Evolutionary conservation across 2,888 invertebrate species (phyloP).

Genomic region (Platerodrilus igneus): DNA sequence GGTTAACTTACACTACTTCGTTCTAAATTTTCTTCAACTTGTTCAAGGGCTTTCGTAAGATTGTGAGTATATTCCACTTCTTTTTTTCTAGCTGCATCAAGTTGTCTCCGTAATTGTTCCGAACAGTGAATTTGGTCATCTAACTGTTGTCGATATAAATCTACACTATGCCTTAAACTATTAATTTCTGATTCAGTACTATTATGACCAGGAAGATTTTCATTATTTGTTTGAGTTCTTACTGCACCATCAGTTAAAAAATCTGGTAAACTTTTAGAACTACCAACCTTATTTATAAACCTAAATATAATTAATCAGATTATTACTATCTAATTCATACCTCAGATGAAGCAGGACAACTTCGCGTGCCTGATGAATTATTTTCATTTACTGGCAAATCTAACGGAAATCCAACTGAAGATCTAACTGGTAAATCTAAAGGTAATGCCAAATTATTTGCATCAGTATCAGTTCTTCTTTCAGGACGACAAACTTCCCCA

Average conservation of each 20-base stretch:
- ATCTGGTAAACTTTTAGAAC: constrained; percentile 61
- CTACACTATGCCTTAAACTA: constrained; percentile 55
- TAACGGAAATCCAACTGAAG: constrained; percentile 43
- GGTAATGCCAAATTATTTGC: constrained; percentile 34
- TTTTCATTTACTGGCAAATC: constrained; percentile 40
- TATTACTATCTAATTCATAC: constrained; percentile 17
- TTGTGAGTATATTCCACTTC: constrained; percentile 54
- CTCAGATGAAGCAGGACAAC: constrained; percentile 31
- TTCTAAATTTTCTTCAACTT: constrained; percentile 56
- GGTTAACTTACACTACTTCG: constrained; percentile 51
- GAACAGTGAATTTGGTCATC: constrained; percentile 52
- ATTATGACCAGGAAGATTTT: constrained; percentile 30
- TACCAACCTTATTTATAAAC: constrained; percentile 38
- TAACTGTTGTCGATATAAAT: constrained; percentile 52
- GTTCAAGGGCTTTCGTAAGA: constrained; percentile 54
- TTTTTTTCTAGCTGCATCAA: constrained; percentile 50
- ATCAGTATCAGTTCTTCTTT: constrained; percentile 26
- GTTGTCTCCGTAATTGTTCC: constrained; percentile 52
- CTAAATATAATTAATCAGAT: constrained; percentile 2
- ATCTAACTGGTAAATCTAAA: constrained; percentile 41
- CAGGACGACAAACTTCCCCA: constrained; percentile 31
- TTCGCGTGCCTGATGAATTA: constrained; percentile 30
- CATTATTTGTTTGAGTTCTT: constrained; percentile 41
- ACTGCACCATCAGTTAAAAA: constrained; percentile 68
- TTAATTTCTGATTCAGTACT: constrained; percentile 46